Evolutionary conservation across 2,797 vertebrate species (phyloP).

Genomic region (Knipowitschia caucasica): DNA sequence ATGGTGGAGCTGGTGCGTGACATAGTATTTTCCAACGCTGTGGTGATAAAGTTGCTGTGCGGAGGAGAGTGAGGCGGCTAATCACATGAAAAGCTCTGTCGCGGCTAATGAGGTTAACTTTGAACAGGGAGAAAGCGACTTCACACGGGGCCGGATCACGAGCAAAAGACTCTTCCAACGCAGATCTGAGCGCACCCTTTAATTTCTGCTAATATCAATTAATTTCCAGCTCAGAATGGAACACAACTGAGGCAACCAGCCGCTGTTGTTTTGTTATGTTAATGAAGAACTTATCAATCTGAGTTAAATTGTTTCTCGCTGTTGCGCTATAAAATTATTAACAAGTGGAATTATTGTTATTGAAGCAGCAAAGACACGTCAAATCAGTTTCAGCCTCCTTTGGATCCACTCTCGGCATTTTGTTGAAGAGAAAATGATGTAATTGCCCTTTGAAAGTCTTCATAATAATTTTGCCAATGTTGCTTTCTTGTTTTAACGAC

Average conservation of each 20-base stretch:
- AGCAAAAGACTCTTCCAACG: conserved; percentile 23
- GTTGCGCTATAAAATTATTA: conserved; percentile 3
- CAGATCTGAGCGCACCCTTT: conserved; percentile 22
- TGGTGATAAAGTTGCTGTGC: conserved; percentile 33
- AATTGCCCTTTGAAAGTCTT: neutral
- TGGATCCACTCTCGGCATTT: neutral
- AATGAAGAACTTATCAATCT: neutral
- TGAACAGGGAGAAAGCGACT: conserved; percentile 39
- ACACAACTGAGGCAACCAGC: neutral
- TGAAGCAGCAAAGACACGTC: neutral
- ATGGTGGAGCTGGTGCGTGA: conserved; percentile 44
- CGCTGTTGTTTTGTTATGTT: conserved; percentile 4
- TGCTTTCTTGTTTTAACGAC: neutral
- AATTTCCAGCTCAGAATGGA: conserved; percentile 6
- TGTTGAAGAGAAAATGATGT: neutral
- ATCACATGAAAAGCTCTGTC: conserved; percentile 39
- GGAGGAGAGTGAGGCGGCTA: conserved; percentile 22
- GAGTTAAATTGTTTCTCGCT: neutral
- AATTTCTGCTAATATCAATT: conserved; percentile 33
- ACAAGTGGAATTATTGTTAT: conserved; percentile 8
- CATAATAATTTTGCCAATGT: neutral
- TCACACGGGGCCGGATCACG: conserved; percentile 30
- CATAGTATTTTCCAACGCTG: conserved; percentile 42
- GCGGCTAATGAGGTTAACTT: conserved; percentile 51
- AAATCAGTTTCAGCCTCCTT: neutral